Conservation (phyloP, 2,113 vertebrate genomes). For the Regulus satrapa region DNA sequence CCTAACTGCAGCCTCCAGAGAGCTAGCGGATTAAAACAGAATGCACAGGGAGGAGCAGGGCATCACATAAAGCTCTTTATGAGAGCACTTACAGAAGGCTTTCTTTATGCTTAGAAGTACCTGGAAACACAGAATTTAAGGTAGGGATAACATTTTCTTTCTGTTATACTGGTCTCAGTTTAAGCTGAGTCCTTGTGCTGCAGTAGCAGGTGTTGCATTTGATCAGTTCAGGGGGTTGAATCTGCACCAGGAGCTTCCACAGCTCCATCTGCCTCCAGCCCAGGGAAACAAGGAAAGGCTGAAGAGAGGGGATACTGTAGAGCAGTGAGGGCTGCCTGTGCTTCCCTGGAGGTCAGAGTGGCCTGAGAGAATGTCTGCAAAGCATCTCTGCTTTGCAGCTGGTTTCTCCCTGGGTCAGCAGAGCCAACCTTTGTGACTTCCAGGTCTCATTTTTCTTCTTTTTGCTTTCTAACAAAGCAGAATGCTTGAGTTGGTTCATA, state of each 20-base stretch:
- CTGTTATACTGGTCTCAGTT: background rate
- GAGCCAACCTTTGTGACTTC: background rate
- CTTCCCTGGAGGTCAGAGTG: background rate
- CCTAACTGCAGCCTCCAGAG: background rate
- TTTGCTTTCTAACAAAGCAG: background rate
- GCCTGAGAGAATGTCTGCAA: background rate
- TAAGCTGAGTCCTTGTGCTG: background rate
- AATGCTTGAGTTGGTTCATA: background rate
- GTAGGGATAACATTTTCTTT: background rate
- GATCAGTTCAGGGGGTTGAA: background rate
- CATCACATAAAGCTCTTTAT: background rate
- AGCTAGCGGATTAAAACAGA: background rate
- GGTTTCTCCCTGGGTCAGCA: background rate
- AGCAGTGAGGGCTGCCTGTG: background rate
- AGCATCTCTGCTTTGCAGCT: background rate
- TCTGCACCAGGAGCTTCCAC: background rate
- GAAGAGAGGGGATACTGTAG: background rate
- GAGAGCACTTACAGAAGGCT: background rate
- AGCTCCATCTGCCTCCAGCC: background rate
- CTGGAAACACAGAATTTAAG: background rate
- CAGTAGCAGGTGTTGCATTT: rapidly evolving
- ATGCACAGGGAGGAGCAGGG: rapidly evolving
- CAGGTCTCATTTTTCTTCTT: background rate
- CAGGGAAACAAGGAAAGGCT: background rate
- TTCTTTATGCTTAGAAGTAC: background rate